phyloP scores from a whole-genome alignment of 2,797 vertebrate genomes.

The Enteromius unitaeniatus region DNA sequence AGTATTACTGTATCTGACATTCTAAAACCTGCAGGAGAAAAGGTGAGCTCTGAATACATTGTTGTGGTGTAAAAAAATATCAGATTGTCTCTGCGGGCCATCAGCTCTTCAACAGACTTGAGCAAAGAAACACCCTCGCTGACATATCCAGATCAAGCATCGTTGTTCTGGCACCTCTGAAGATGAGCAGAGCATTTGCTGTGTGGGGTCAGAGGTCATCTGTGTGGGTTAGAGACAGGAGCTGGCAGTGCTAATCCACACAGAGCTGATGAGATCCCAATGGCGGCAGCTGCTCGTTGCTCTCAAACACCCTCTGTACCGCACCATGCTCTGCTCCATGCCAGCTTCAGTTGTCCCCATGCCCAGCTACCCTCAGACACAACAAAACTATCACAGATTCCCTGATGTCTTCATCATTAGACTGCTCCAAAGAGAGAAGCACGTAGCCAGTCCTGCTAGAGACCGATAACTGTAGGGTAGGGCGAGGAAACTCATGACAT shows the following conservation, averaged over 20 bases:
- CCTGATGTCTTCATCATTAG: conserved; percentile 7
- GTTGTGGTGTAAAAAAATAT: conserved; percentile 1
- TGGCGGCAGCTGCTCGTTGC: conserved; percentile 50
- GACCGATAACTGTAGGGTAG: conserved; percentile 11
- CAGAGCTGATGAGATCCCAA: conserved; percentile 38
- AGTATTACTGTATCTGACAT: not conserved
- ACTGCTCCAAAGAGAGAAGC: conserved; percentile 6
- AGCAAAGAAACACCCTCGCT: not conserved
- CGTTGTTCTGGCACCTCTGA: not conserved
- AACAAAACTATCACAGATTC: conserved; percentile 22
- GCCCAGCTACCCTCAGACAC: conserved; percentile 13
- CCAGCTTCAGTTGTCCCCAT: not conserved
- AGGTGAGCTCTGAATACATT: not conserved
- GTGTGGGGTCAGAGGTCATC: conserved; percentile 13
- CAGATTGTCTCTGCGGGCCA: conserved; percentile 2
- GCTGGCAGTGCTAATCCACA: conserved; percentile 31
- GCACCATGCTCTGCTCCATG: not conserved
- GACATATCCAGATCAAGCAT: conserved; percentile 17
- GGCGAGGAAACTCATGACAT: conserved; percentile 34
- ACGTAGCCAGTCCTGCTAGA: conserved; percentile 8
- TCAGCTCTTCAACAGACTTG: not conserved
- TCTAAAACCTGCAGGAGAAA: not conserved
- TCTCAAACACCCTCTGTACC: conserved; percentile 41
- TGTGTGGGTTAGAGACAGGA: conserved; percentile 13
- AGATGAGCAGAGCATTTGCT: conserved; percentile 4